Conservation (phyloP, 2,888 invertebrate species). For the Trachelus stipa region DNA sequence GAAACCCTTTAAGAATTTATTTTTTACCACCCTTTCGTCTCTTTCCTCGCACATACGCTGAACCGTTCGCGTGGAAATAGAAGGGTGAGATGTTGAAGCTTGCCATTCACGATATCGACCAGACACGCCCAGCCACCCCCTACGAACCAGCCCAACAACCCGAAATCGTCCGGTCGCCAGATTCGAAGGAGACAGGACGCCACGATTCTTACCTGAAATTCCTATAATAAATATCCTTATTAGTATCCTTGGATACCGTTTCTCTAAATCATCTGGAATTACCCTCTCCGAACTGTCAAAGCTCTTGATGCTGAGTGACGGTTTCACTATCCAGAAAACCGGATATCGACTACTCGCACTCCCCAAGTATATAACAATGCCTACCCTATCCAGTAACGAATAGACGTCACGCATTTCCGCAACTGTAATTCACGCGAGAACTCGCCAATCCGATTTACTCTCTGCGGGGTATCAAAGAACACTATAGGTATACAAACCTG, state of each 20-base stretch:
- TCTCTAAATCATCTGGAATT: not conserved
- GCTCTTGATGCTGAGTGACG: not conserved
- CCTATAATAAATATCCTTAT: not conserved
- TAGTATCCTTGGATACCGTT: not conserved
- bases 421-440: not conserved
- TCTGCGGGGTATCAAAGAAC: not conserved
- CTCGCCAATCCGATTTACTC: not conserved
- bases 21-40: conserved; percentile 19
- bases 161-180: conserved; percentile 11
- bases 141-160: conserved; percentile 18
- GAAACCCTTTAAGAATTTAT: not conserved
- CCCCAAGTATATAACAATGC: not conserved
- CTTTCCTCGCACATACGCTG: conserved; percentile 9
- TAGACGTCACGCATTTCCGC: not conserved
- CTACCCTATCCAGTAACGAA: not conserved
- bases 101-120: conserved; percentile 61
- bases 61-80: conserved; percentile 14
- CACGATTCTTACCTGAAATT: not conserved
- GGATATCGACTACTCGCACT: not conserved
- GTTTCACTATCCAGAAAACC: not conserved
- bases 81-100: conserved; percentile 42
- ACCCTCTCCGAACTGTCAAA: not conserved
- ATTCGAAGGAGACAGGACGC: conserved; percentile 8
- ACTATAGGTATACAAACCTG: not conserved
- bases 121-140: conserved; percentile 53